Evolutionary conservation across 1,140 invertebrate genomes (phyloP), one percentile per base, ranked within the genome.

Genomic region (Macrotrachela quadricornifera): DNA sequence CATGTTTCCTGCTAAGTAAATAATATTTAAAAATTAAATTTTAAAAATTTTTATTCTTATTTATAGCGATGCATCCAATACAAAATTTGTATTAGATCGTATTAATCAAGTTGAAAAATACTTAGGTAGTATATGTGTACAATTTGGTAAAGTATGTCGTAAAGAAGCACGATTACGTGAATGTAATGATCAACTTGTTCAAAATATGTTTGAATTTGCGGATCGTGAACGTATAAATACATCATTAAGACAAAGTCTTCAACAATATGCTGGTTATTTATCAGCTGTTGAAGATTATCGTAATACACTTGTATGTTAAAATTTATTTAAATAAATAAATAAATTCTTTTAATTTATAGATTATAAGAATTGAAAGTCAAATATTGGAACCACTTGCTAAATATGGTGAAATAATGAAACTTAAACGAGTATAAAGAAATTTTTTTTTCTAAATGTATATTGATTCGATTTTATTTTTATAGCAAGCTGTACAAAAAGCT

Each of bases 261-360:
- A 46, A 12, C 46, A 53, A 15, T 53, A 30, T 17, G 46, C 40
- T 11, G 42, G 45, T 37, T 53, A 53, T 43, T 15, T 47, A 16
- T 53, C 51, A 17, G 46, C 45, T 30, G 17, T 53, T 41, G 51
- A 53, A 47, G 51, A 53, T 37, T 53, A 53, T 43, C 44, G 51
- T 13, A 17, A 53, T 41, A 44, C 51, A 17, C 40, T 53, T 38
- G 51, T 52, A 38, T 39, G 14, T 18, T 1, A 46, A 44, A 30
- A 15, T 30, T 38, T 42, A 44, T 42, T 38, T 21, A 9, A 1
- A 14, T 15, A 11, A 10, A 16, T 30, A 38, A 43, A 18, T 13
- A 38, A 21, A n/a, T n/a, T n/a, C 21, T 21, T 14, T 10, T n/a
- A 38, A 44, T 44, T 3, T 4, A 4, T 18, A 52, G 51, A 53